A percentile compares a stretch with the other conserved stretches of the same genome.
phyloP scores from a whole-genome alignment of 2,797 vertebrate genomes.

The Monodelphis domestica region DNA sequence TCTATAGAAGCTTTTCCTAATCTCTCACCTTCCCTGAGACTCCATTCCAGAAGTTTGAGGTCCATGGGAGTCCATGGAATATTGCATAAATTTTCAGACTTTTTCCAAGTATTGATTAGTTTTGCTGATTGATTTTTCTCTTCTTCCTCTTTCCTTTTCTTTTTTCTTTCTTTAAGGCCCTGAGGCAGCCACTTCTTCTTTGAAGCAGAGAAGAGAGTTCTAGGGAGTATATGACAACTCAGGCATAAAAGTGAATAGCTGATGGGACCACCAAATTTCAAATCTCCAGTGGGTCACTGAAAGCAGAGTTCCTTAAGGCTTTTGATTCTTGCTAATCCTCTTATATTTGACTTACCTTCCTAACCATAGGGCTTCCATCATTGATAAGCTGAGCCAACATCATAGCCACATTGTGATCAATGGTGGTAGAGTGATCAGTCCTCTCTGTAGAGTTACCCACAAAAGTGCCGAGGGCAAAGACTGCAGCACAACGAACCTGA shows the following conservation, averaged over 20 bases:
- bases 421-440: conserved; percentile 98
- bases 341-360: conserved; percentile 89
- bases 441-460: conserved; percentile 97
- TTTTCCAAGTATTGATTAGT: neutral
- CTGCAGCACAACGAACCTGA: conserved; percentile 95
- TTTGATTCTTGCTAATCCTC: no score
- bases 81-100: neutral
- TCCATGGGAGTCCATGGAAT: neutral
- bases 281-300: rapidly evolving
- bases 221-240: neutral
- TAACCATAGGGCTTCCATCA: conserved; percentile 96
- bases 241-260: neutral
- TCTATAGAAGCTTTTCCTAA: neutral
- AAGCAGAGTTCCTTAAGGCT: neutral
- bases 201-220: neutral
- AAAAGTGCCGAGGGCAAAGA: conserved; percentile 96
- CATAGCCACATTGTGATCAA: conserved; percentile 99
- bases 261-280: neutral
- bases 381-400: conserved; percentile 98
- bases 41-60: neutral
- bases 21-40: neutral
- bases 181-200: neutral
- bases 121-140: neutral
- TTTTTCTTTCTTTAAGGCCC: neutral
- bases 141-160: neutral